Evolutionary conservation across 2,797 vertebrate genomes (phyloP), one percentile per base, ranked within the genome.

Genomic region (Enteromius paludinosus): DNA sequence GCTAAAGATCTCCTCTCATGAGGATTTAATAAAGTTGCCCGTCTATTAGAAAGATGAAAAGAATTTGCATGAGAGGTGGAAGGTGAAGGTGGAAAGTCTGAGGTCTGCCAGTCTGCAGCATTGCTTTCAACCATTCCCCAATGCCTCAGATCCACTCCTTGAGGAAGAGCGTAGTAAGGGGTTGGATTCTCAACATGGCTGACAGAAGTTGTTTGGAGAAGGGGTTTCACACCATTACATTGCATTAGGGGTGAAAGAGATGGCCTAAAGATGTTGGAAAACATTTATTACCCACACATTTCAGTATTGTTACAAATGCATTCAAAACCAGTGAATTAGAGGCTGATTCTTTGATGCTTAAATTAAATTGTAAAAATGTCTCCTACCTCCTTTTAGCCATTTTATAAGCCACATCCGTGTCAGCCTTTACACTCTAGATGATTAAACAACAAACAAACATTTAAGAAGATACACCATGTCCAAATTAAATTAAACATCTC

Each of bases 21-120:
- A 61, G 47, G 4, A 6, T 74, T 41, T 43, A 81, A 25, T 45
- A 52, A 38, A 38, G 59, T 72, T 2, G 6, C n/a, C 25, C 11
- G 69, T 68, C 81, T 69, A 45, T 84, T 86, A n/a, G 85, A 71
- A 47, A 84, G 82, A 62, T 85, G 56, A 79, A 71, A 49, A 17
- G 83, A 23, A 41, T 81, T 81, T 10, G 65, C 52, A 33, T 45
- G 73, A 49, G 68, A 7, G 3, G 25, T 45, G 38, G 73, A 45
- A 54, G 78, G 35, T 69, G 64, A 41, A 8, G 83, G 43, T 15
- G 59, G 71, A 8, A 72, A 33, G 7, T 64, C 17, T 14, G 49
- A 47, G 14, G 45, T 10, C 0, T 59, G 83, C 85, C 84, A 82
- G 33, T 86, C 75, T 23, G 65, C 62, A 38, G 49, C 9, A 4